phyloP scores from a whole-genome alignment of 2,113 vertebrate genomes.

The Argyrosomus japonicus region DNA sequence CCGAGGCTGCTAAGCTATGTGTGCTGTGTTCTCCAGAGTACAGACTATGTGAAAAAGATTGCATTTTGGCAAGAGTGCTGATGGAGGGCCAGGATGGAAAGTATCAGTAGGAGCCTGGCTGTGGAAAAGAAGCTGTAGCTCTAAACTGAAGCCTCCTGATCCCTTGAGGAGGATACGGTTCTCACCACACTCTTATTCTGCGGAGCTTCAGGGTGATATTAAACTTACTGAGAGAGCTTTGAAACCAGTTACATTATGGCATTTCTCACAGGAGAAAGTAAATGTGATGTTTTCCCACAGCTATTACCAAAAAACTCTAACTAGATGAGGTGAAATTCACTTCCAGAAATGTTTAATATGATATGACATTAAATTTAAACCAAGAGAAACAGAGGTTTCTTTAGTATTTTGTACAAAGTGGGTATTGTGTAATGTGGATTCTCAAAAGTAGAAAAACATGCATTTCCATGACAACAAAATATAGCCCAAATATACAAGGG shows the following conservation, averaged over 20 bases:
- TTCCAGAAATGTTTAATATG: background rate
- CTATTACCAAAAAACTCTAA: background rate
- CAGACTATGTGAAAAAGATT: conserved; percentile 37
- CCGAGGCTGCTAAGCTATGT: conserved; percentile 21
- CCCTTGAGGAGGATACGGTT: conserved; percentile 62
- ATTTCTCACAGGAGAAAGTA: conserved; percentile 26
- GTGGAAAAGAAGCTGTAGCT: conserved; percentile 48
- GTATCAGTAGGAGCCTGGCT: conserved; percentile 63
- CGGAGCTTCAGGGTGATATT: conserved; percentile 55
- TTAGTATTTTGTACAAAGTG: background rate
- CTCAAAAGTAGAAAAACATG: background rate
- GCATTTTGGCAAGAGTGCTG: conserved; percentile 48
- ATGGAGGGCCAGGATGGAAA: conserved; percentile 64
- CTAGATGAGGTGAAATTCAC: background rate
- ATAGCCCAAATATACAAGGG: no score
- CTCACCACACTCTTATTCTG: conserved; percentile 65
- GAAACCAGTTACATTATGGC: conserved; percentile 44
- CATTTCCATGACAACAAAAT: background rate
- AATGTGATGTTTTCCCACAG: conserved; percentile 15
- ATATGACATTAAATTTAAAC: background rate
- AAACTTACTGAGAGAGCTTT: conserved; percentile 55
- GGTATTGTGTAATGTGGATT: background rate
- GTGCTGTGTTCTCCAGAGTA: conserved; percentile 21
- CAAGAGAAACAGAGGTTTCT: background rate
- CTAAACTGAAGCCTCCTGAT: conserved; percentile 49